Base-by-base conservation (phyloP, 2,888 invertebrate species). In the Tachina fera region DNA sequence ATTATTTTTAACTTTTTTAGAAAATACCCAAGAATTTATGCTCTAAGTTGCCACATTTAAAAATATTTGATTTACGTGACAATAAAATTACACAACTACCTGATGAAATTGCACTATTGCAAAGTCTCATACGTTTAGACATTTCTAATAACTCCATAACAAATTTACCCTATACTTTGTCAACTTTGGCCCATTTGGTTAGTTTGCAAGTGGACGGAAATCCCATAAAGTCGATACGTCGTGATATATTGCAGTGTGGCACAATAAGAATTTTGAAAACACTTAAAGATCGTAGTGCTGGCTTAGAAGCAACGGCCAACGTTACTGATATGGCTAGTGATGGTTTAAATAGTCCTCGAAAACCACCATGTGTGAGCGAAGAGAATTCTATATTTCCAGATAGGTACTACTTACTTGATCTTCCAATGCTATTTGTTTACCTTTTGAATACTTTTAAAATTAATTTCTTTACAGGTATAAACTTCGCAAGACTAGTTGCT, bases 131-230 rank as follows among this genome's bases (percentile, higher is more conserved):
- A 89, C 94, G 97, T 88, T 94, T 98, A 67, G 98, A 98, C 93
- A 92, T 98, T 78, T 96, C 96, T 11, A 97, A 97, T 92, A 98
- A 98, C 91, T 95, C 95, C 88, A 93, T 96, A 53, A 92, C 91
- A 77, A 96, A 95, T 87, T 92, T 97, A 84, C 96, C 97, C n/a
- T 94, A 93, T 89, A 93, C 94, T n/a, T 90, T 97, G 72, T 94
- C 96, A 31, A 92, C 94, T 1, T 93, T 98, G 89, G 95, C 96
- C 0, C 96, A 97, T 90, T 93, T 98, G 81, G 96, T 97, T 89
- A 96, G 96, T 88, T 94, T 98, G 71, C 95, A 95, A 87, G 94
- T 98, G 89, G 97, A 97, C 88, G 98, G 98, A 8, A 98, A 98
- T 93, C 96, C 96, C 89, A 93, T 98, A 88, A 95, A 96, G 89